Evolutionary conservation across 2,888 invertebrate species (phyloP).

Genomic region (Actias luna): DNA sequence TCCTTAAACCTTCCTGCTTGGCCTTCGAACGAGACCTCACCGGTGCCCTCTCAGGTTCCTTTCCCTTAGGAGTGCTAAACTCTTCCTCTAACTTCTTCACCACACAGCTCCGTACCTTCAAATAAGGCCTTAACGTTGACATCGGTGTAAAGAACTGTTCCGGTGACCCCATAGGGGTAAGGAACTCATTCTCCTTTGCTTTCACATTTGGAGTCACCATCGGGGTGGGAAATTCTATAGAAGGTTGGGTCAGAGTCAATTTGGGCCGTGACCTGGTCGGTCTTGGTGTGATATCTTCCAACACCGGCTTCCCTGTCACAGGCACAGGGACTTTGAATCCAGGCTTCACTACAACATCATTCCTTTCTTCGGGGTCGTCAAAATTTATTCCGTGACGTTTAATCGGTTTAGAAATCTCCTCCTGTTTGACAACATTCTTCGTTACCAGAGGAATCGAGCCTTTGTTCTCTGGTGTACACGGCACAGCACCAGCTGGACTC

Average conservation of each 20-base stretch:
- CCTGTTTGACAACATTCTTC: conserved; percentile 47
- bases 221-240: conserved; percentile 29
- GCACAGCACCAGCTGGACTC: conserved; percentile 36
- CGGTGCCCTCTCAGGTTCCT: conserved; percentile 19
- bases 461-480: conserved; percentile 52
- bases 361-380: conserved; percentile 47
- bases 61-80: conserved; percentile 47
- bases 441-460: conserved; percentile 30
- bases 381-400: conserved; percentile 58
- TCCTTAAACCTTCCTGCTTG: conserved; percentile 20
- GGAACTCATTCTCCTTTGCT: conserved; percentile 37
- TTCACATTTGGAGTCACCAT: conserved; percentile 30
- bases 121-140: conserved; percentile 56
- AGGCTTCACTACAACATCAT: conserved; percentile 33
- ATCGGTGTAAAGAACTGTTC: conserved; percentile 66
- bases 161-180: conserved; percentile 50
- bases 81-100: conserved; percentile 65
- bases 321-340: conserved; percentile 65
- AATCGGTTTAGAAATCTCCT: conserved; percentile 52
- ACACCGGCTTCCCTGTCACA: conserved; percentile 41
- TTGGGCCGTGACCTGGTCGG: conserved; percentile 36
- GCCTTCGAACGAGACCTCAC: conserved; percentile 12
- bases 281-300: conserved; percentile 59
- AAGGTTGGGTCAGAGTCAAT: conserved; percentile 37
- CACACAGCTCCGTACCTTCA: conserved; percentile 44